phyloP scores from a whole-genome alignment of 2,797 vertebrate species.

The Astyanax mexicanus region DNA sequence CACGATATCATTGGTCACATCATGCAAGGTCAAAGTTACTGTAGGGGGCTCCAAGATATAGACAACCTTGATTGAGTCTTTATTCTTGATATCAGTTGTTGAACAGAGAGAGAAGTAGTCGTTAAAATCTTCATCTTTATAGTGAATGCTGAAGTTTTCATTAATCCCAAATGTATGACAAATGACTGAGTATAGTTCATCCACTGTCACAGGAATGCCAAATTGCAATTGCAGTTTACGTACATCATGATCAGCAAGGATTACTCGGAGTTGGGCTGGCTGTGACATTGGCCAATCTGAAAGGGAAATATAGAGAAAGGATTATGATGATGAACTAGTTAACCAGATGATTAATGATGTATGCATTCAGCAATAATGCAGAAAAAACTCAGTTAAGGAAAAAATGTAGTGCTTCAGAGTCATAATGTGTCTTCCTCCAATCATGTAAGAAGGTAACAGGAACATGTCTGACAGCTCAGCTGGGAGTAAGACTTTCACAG shows the following conservation, averaged over 20 bases:
- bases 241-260: conserved; percentile 32
- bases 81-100: conserved; percentile 44
- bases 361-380: no score
- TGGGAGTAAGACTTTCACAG: conserved; percentile 52
- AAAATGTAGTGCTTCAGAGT: conserved; percentile 43
- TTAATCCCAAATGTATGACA: conserved; percentile 33
- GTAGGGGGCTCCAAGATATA: conserved; percentile 27
- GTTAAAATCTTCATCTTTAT: conserved; percentile 41
- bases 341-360: no score
- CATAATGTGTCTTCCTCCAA: conserved; percentile 45
- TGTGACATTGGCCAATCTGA: conserved; percentile 37
- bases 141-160: conserved; percentile 34
- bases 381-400: no score
- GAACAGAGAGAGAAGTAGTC: conserved; percentile 34
- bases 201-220: conserved; percentile 29
- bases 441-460: conserved; percentile 40
- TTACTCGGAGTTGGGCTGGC: conserved; percentile 21
- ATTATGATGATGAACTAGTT: no score
- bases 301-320: background rate
- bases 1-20: conserved; percentile 9
- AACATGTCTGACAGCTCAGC: conserved; percentile 45
- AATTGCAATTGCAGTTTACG: conserved; percentile 27
- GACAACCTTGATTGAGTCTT: conserved; percentile 53
- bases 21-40: conserved; percentile 37
- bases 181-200: conserved; percentile 26